Base-by-base conservation (phyloP, 2,888 invertebrate genomes). In the Pseudoips prasinana region DNA sequence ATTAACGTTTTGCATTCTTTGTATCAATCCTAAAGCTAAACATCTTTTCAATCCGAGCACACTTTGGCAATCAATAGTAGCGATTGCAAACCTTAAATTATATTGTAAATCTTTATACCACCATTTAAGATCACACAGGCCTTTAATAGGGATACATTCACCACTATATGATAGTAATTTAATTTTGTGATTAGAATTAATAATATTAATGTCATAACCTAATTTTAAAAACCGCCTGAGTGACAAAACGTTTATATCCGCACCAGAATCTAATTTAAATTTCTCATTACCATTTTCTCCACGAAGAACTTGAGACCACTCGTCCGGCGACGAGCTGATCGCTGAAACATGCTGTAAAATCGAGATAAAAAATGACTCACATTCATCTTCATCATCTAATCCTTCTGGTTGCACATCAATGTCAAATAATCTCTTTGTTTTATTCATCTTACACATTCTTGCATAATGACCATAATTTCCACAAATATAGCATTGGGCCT, bases 191-290 rank as follows among this genome's bases (percentile, higher is more conserved):
- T 18, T 26, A 6, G 7, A 7, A 10, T 28, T 19, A 10, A 28
- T 7, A n/a, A 20, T 19, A 29, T 22, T 8, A 3, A 7, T 2
- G 19, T n/a, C 10, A 6, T 10, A 22, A 8, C 28, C 28, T 22
- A 29, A 29, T 10, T 8, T 1, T 20, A 10, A 10, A 20, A 20
- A 28, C n/a, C 10, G 8, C 2, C 4, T 8, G 6, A 10, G 10
- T 1, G 19, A 27, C 7, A 27, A 17, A 7, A 20, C 17, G 10
- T 27, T 27, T 1, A 17, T 7, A 20, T 27, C 27, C 7, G 27
- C 8, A 8, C 27, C 20, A 6, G 33, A 46, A 43, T 43, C 39
- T 33, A 37, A 37, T 11, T 24, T 39, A 22, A 46, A 45, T n/a
- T n/a, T n/a, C n/a, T n/a, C n/a, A n/a, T n/a, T n/a, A n/a, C n/a